Evolutionary conservation across 92 coral and sea anemone species (phyloP).

Genomic region (Paragorgia papillata): DNA sequence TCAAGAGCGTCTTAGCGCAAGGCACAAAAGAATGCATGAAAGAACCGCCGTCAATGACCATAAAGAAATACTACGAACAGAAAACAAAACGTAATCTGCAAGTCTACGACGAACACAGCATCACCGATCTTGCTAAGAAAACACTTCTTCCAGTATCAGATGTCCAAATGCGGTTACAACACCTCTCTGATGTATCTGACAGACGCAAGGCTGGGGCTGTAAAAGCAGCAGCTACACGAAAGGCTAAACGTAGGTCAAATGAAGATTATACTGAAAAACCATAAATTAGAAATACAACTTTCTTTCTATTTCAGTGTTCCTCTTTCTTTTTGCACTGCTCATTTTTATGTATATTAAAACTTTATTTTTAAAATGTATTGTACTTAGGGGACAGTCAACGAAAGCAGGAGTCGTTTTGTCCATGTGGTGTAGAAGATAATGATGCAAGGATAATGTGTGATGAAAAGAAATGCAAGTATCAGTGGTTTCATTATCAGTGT

Average conservation of each 20-base stretch:
- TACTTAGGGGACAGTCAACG: too few species aligned
- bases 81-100: too few species aligned
- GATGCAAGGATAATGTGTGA: slow-evolving; percentile 41
- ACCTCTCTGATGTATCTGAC: slow-evolving; percentile 27
- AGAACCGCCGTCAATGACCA: too few species aligned
- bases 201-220: slow-evolving; percentile 43
- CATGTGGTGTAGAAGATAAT: slow-evolving; percentile 8
- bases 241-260: slow-evolving; percentile 26
- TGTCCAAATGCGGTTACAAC: slow-evolving; percentile 43
- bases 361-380: background rate
- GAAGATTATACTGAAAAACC: background rate
- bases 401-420: slow-evolving; percentile 11
- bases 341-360: too few species aligned
- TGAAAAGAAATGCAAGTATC: background rate
- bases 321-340: too few species aligned
- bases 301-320: background rate
- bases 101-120: too few species aligned
- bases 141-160: slow-evolving; percentile 45
- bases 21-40: too few species aligned
- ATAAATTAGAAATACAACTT: background rate
- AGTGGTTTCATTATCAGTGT: slow-evolving; percentile 46
- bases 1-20: slow-evolving; percentile 16
- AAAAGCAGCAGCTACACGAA: slow-evolving; percentile 50
- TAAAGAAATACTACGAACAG: too few species aligned
- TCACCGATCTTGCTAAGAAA: slow-evolving; percentile 29